phyloP scores from a whole-genome alignment of 2,797 vertebrate genomes.

The Ibycter americanus region DNA sequence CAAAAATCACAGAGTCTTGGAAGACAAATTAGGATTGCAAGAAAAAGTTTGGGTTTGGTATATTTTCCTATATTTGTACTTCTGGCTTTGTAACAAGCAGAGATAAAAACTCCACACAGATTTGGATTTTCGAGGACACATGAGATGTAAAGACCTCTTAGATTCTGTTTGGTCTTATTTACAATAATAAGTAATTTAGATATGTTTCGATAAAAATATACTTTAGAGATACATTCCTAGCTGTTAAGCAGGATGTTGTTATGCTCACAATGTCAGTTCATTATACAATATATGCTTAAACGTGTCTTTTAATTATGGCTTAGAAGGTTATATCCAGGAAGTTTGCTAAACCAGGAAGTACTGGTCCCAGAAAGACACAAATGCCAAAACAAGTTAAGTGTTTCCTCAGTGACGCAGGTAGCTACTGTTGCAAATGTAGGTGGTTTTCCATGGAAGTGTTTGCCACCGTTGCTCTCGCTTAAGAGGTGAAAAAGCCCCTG shows the following conservation, averaged over 20 bases:
- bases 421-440: not conserved
- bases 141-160: not conserved
- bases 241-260: not conserved
- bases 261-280: not conserved
- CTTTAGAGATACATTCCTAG: not conserved
- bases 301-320: not conserved
- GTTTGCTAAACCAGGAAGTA: not conserved
- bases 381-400: not conserved
- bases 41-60: not conserved
- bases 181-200: not conserved
- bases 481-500: not conserved
- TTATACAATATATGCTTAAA: not conserved
- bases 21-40: not conserved
- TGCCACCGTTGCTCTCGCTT: not conserved
- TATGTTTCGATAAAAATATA: not conserved
- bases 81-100: not conserved
- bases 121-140: not conserved
- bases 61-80: not conserved
- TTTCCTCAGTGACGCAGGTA: not conserved
- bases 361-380: not conserved
- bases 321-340: not conserved
- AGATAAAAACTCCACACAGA: not conserved
- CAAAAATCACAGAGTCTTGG: not conserved
- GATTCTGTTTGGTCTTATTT: not conserved
- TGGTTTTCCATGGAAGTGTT: not conserved